Evolutionary conservation across 2,113 vertebrate genomes (phyloP), one percentile per base, ranked within the genome.

Genomic region (Callithrix jacchus): DNA sequence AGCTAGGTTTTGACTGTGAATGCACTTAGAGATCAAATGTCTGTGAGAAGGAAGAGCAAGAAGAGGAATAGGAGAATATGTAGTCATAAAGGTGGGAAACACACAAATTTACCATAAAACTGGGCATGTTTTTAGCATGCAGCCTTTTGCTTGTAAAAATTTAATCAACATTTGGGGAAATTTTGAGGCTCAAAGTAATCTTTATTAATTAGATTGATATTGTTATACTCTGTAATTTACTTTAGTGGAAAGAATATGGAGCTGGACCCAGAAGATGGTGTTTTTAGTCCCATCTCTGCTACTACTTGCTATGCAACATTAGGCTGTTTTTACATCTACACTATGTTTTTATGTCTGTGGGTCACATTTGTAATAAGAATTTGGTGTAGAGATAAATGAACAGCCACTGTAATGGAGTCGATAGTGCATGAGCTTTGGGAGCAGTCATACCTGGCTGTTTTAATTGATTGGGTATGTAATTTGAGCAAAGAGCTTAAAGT

Each of bases 141-240:
- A 79, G 13, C 16, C 21, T 91, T 86, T 58, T 91, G 30, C n/a
- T 12, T 45, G 35, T 94, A 56, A 91, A 96, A 84, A 88, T 81
- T 14, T 40, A 32, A 23, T 73, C 23, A 27, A 70, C 11, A 88
- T 83, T 9, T 37, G 71, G 42, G 21, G 21, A 85, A 76, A 54
- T 68, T 73, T 79, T 95, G 47, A 27, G 6, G 32, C 66, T 92
- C 35, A 85, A 52, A 82, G 11, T 83, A 23, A 42, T 95, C 61
- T 90, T 77, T 37, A 77, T 21, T 74, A 81, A 45, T 94, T 85
- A 58, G 6, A 71, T 13, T 47, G 58, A 27, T 87, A 16, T 3
- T 86, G 18, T 74, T 71, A 91, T 45, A 30, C 7, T 35, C 21
- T 68, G 2, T 56, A 37, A 35, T 89, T 94, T 79, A 77, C 49